These are phyloP conservation scores for Drosophila mojavensis DNA, from an alignment of 1,140 invertebrate species.

Conservation along the genomic window DNA sequence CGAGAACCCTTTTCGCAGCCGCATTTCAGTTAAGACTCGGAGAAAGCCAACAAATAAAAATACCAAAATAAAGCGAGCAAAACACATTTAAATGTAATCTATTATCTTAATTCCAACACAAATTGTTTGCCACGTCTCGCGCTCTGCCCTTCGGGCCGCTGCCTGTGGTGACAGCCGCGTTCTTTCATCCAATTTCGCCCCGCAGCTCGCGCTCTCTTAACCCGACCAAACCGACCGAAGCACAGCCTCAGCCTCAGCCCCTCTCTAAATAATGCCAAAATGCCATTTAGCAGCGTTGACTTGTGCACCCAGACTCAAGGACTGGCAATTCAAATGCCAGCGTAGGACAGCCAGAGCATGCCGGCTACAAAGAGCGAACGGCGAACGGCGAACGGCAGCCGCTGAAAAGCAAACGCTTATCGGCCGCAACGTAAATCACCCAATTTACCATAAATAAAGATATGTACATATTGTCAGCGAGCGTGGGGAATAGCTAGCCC, in stretches of 20 bases:
- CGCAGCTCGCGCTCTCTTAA: slow-evolving; percentile 37
- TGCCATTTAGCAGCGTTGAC: slow-evolving; percentile 61
- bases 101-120: slow-evolving; percentile 82
- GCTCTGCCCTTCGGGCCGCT: background rate
- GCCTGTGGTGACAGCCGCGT: slow-evolving; percentile 46
- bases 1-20: slow-evolving; percentile 62
- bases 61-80: slow-evolving; percentile 4
- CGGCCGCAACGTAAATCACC: slow-evolving; percentile 82
- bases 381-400: slow-evolving; percentile 24
- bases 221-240: slow-evolving; percentile 24
- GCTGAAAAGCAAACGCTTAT: slow-evolving; percentile 82
- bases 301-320: slow-evolving; percentile 55
- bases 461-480: slow-evolving; percentile 80
- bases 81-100: slow-evolving; percentile 80
- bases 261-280: slow-evolving; percentile 52
- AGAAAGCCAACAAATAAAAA: no score
- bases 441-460: slow-evolving; percentile 83
- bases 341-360: slow-evolving; percentile 10
- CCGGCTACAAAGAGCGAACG: slow-evolving; percentile 10
- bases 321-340: slow-evolving; percentile 76
- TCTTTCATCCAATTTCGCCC: slow-evolving; percentile 3
- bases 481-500: background rate
- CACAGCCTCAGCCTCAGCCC: background rate
- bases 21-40: slow-evolving; percentile 8
- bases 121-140: slow-evolving; percentile 66